phyloP scores from a whole-genome alignment of 23 tunicate genomes.

The Trididemnum miniatum region DNA sequence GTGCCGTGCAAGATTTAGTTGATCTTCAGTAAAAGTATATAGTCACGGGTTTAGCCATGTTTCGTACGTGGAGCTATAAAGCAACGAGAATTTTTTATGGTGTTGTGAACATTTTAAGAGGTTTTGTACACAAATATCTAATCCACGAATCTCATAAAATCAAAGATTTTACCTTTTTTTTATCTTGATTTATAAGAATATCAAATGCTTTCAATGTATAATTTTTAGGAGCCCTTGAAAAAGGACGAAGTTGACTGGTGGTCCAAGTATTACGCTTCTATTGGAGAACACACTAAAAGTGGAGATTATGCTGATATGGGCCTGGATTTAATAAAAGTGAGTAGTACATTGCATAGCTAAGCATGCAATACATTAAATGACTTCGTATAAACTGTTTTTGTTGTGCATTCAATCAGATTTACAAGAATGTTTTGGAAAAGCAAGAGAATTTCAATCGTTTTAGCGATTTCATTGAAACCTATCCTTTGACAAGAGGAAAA shows the following conservation, averaged over 20 bases:
- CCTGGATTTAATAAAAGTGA: conserved; percentile 73
- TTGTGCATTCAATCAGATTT: conserved; percentile 53
- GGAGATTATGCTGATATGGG: conserved; percentile 65
- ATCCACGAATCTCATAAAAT: no score
- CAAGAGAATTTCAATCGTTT: conserved; percentile 77
- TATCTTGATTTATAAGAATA: no score
- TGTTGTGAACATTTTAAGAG: no score
- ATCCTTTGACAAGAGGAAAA: conserved; percentile 72
- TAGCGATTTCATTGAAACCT: conserved; percentile 90
- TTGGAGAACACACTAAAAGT: conserved; percentile 69
- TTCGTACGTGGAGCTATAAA: no score
- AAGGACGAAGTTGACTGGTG: conserved; percentile 98
- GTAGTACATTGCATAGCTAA: background rate
- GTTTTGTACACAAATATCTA: no score
- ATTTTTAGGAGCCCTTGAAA: conserved; percentile 25
- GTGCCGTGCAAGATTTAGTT: no score
- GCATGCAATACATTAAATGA: no score
- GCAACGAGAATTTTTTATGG: no score
- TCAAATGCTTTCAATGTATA: no score
- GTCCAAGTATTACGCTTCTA: conserved; percentile 94
- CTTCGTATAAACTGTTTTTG: background rate
- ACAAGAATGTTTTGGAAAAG: conserved; percentile 74
- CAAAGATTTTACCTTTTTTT: no score
- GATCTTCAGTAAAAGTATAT: no score
- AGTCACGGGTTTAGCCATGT: no score